These are phyloP conservation scores for Syngnathus rostellatus DNA, from an alignment of 2,797 vertebrate genomes.

Conservation along the genomic window DNA sequence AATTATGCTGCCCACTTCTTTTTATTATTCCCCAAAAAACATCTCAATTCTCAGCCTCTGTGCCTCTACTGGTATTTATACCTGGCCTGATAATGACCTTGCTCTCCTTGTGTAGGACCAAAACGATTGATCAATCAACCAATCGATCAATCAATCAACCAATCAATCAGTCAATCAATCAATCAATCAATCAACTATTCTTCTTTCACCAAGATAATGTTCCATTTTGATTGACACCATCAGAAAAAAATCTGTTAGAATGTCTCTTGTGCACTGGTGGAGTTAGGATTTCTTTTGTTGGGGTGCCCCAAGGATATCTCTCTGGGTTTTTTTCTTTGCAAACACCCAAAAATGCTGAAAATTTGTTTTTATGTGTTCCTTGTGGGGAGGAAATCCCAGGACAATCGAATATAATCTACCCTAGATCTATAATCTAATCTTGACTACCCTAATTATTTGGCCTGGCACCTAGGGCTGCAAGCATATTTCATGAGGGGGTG, in stretches of 20 bases:
- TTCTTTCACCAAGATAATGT: background rate
- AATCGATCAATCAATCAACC: too few species aligned
- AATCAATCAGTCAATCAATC: background rate
- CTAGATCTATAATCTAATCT: too few species aligned
- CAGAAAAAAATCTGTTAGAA: background rate
- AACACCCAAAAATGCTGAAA: too few species aligned
- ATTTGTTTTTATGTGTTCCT: too few species aligned
- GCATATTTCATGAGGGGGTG: too few species aligned
- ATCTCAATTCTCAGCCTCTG: constrained; percentile 14
- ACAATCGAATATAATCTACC: too few species aligned
- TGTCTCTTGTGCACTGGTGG: background rate
- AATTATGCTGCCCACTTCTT: constrained; percentile 10
- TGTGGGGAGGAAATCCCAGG: too few species aligned
- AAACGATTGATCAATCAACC: background rate
- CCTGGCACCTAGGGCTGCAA: too few species aligned
- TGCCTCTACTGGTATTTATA: constrained; percentile 23
- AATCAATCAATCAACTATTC: background rate
- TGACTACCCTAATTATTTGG: too few species aligned
- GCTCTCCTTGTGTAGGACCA: background rate
- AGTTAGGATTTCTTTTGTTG: too few species aligned
- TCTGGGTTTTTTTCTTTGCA: too few species aligned
- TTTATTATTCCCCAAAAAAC: constrained; percentile 8
- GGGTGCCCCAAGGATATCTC: too few species aligned
- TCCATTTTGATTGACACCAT: background rate
- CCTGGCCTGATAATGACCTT: constrained; percentile 6